phyloP scores from a whole-genome alignment of 2,888 invertebrate species.

The Conchocele bisecta region DNA sequence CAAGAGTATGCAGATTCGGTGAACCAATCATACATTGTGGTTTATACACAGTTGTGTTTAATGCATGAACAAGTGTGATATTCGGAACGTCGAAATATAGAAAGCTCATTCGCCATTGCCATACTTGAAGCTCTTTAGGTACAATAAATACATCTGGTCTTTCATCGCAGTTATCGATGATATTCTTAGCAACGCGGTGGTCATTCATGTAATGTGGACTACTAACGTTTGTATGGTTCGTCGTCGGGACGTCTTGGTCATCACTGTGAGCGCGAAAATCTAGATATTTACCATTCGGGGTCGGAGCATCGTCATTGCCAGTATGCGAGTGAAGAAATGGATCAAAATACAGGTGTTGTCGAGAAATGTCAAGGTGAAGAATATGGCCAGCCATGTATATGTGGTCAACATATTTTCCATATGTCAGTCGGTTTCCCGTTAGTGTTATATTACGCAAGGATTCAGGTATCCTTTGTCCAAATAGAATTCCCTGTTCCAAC shows the following conservation, averaged over 20 bases:
- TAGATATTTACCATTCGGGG: too few species aligned
- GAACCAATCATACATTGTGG: too few species aligned
- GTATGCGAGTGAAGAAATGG: slow-evolving; percentile 28
- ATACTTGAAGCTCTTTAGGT: too few species aligned
- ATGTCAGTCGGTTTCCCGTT: slow-evolving; percentile 39
- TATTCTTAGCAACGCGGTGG: too few species aligned
- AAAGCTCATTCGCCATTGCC: slow-evolving; percentile 39
- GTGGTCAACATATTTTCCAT: slow-evolving; percentile 14
- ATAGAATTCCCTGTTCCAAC: slow-evolving; percentile 24
- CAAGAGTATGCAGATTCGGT: slow-evolving; percentile 8
- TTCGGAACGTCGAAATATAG: not conserved
- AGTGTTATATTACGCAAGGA: slow-evolving; percentile 18
- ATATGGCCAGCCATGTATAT: slow-evolving; percentile 10
- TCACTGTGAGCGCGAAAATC: too few species aligned
- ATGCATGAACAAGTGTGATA: slow-evolving; percentile 21
- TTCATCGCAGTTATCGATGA: too few species aligned
- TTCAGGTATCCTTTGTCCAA: not conserved
- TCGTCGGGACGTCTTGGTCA: too few species aligned
- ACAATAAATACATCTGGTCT: too few species aligned
- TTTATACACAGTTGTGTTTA: too few species aligned
- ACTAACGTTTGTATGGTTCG: too few species aligned
- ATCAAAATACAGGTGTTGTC: slow-evolving; percentile 45
- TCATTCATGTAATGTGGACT: too few species aligned
- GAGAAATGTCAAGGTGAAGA: slow-evolving; percentile 30
- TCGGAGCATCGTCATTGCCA: too few species aligned